Percentiles rank a stretch among this genome's conserved stretches.
phyloP scores from a whole-genome alignment of 2,113 vertebrate genomes.

The Paratilapia polleni region DNA sequence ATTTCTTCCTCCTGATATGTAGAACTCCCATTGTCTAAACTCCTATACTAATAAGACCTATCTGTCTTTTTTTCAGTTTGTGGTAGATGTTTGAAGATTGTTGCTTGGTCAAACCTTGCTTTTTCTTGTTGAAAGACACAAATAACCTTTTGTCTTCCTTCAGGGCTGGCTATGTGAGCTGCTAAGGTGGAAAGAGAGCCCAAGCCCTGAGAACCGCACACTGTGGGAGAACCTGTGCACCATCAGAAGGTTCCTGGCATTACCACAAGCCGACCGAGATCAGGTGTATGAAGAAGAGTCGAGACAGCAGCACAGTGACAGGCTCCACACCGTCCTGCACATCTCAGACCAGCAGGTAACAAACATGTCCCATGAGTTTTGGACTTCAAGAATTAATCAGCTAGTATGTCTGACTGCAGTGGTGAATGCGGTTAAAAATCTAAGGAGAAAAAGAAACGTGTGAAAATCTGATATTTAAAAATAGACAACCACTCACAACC shows the following conservation, averaged over 20 bases:
- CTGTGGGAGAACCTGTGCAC: constrained; percentile 97
- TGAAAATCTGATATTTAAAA: constrained; percentile 25
- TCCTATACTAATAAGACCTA: background rate
- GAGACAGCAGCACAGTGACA: constrained; percentile 88
- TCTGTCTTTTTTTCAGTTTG: background rate
- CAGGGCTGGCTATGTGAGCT: constrained; percentile 96
- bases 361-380: background rate
- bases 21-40: too few relatives aligned
- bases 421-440: background rate
- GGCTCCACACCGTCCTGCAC: constrained; percentile 86
- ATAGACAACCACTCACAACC: background rate
- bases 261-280: constrained; percentile 87
- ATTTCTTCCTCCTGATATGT: too few relatives aligned
- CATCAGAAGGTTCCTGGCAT: constrained; percentile 90
- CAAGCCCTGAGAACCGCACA: constrained; percentile 92
- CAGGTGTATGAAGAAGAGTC: constrained; percentile 92
- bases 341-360: constrained; percentile 85
- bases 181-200: constrained; percentile 94
- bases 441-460: background rate
- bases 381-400: background rate
- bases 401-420: background rate
- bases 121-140: background rate
- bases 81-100: background rate
- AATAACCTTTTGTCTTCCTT: background rate
- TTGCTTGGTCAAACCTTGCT: background rate